These are phyloP conservation scores for Apeltes quadracus DNA, from an alignment of 2,113 vertebrate genomes.

Conservation along the genomic window DNA sequence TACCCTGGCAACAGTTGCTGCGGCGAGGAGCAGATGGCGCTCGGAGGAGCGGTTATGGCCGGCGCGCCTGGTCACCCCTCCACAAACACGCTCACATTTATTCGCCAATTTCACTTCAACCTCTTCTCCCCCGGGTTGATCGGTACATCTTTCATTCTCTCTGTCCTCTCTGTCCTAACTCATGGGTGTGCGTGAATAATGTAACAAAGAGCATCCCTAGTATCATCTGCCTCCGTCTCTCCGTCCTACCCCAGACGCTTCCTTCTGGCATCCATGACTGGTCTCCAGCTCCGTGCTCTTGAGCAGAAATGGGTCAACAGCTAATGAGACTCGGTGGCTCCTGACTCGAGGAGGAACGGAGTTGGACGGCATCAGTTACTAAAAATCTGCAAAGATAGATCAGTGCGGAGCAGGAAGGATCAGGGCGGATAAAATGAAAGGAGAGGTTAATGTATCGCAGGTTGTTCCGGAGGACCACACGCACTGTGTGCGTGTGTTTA, in stretches of 20 bases:
- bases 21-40: conserved; percentile 69
- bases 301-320: conserved; percentile 25
- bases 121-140: not conserved
- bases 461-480: conserved; percentile 41
- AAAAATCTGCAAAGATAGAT: not conserved
- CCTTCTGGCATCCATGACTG: conserved; percentile 18
- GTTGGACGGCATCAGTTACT: conserved; percentile 5
- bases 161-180: not conserved
- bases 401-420: conserved; percentile 13
- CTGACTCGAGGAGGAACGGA: conserved; percentile 2
- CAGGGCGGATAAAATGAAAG: conserved; percentile 23
- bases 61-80: conserved; percentile 44
- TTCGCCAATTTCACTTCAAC: not conserved
- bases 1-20: conserved; percentile 71
- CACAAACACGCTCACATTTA: not conserved
- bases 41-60: conserved; percentile 53
- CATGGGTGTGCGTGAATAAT: conserved; percentile 14
- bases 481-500: conserved; percentile 24
- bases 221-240: not conserved
- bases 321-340: conserved; percentile 18
- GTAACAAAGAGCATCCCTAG: conserved; percentile 23
- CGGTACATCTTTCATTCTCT: conserved; percentile 9
- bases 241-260: not conserved
- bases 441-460: conserved; percentile 43
- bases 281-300: conserved; percentile 16